These are phyloP conservation scores for Macrostomum lignano DNA, from an alignment of 1,140 invertebrate species.

Conservation along the genomic window DNA sequence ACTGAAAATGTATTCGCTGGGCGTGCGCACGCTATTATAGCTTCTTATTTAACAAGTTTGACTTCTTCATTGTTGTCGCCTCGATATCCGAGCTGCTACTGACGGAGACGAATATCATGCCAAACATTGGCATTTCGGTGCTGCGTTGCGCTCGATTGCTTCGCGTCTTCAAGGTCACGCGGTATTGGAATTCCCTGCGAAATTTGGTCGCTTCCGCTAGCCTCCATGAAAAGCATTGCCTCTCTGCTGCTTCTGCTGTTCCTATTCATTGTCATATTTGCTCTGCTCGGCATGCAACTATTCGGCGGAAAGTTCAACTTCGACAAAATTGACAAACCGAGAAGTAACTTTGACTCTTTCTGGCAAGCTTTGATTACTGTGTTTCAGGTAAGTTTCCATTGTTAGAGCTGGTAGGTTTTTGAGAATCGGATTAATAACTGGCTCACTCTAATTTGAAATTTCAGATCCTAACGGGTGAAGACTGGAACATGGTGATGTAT, in stretches of 20 bases:
- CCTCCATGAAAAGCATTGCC: constrained; percentile 93
- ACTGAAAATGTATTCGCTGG: constrained; percentile 96
- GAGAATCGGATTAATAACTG: too few relatives aligned
- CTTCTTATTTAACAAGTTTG: constrained; percentile 38
- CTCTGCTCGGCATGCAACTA: constrained; percentile 58
- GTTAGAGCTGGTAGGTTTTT: constrained; percentile 2
- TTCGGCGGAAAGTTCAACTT: constrained; percentile 38
- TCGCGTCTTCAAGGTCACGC: constrained; percentile 35
- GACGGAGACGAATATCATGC: constrained; percentile 32
- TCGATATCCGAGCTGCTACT: constrained; percentile 34
- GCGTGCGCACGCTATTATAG: constrained; percentile 38
- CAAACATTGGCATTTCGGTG: constrained; percentile 35
- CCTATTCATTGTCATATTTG: constrained; percentile 97
- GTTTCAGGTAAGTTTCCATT: constrained; percentile 31
- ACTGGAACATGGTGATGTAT: constrained; percentile 99
- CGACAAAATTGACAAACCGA: constrained; percentile 29
- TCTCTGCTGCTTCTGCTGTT: constrained; percentile 80
- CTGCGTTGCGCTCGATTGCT: constrained; percentile 34
- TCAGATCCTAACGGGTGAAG: constrained; percentile 90
- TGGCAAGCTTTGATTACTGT: constrained; percentile 36
- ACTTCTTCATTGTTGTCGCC: constrained; percentile 36
- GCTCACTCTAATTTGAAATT: too few relatives aligned
- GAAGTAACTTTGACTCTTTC: constrained; percentile 37
- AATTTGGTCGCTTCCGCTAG: constrained; percentile 88
- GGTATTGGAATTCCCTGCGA: constrained; percentile 85